These are phyloP conservation scores for Centropus unirufus DNA, from an alignment of 2,113 vertebrate species.

Conservation along the genomic window DNA sequence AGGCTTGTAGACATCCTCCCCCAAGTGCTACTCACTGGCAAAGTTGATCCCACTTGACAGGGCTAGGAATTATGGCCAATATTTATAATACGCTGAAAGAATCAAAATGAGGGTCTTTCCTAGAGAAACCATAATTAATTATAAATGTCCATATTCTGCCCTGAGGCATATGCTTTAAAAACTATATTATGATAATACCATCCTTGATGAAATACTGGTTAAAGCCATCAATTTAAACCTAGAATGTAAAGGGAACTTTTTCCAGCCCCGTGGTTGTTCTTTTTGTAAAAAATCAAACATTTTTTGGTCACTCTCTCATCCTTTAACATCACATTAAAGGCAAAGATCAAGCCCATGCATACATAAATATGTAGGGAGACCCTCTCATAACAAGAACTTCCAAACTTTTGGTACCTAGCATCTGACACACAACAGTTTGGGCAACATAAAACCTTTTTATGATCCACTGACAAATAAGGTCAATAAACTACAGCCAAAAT, in stretches of 20 bases:
- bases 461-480: neutral
- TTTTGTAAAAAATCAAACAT: neutral
- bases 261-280: accelerated
- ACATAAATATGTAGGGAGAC: neutral
- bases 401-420: neutral
- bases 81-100: neutral
- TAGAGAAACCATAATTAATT: neutral
- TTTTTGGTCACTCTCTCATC: neutral
- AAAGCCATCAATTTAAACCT: neutral
- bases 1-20: neutral
- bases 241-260: neutral
- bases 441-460: neutral
- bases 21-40: neutral
- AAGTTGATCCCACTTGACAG: neutral
- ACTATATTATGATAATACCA: neutral
- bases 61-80: neutral
- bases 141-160: neutral
- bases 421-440: neutral
- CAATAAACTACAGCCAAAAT: neutral
- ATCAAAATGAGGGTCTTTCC: neutral
- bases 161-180: neutral
- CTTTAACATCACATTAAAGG: neutral
- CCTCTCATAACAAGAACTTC: neutral
- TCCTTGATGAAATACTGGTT: neutral
- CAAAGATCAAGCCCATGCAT: neutral